These are phyloP conservation scores for Pelodiscus sinensis DNA, from an alignment of 2,113 vertebrate genomes.

Conservation along the genomic window DNA sequence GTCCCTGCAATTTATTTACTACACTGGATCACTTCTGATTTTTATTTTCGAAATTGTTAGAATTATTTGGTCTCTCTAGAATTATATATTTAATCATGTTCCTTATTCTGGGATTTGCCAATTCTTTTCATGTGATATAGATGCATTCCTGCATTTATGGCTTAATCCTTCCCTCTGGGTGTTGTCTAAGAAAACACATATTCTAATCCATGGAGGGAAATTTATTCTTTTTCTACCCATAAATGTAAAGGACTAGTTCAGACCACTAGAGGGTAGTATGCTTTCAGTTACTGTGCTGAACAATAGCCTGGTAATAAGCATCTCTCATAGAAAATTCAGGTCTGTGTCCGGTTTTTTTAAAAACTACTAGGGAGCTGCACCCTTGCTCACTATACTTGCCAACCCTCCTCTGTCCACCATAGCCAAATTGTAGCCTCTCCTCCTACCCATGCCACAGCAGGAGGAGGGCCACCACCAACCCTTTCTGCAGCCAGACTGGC, in stretches of 20 bases:
- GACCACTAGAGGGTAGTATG: not conserved
- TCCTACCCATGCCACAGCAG: too few relatives aligned
- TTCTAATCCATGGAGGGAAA: rapidly evolving
- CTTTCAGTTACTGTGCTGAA: not conserved
- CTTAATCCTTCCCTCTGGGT: not conserved
- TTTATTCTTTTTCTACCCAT: too few relatives aligned
- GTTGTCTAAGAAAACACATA: not conserved
- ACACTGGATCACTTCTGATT: not conserved
- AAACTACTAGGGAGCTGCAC: too few relatives aligned
- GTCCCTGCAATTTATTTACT: not conserved
- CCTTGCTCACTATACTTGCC: too few relatives aligned
- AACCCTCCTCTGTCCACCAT: too few relatives aligned
- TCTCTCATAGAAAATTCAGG: not conserved
- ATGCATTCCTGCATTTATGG: not conserved
- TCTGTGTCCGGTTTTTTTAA: not conserved
- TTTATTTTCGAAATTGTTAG: not conserved
- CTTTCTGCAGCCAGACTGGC: too few relatives aligned
- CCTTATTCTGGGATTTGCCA: not conserved
- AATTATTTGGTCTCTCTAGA: not conserved
- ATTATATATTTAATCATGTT: not conserved
- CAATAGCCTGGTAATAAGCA: not conserved
- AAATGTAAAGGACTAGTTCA: not conserved
- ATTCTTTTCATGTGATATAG: not conserved
- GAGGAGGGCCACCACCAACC: too few relatives aligned
- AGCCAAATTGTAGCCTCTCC: too few relatives aligned